phyloP scores from a whole-genome alignment of 2,113 vertebrate genomes.

The Cyanocitta stelleri region DNA sequence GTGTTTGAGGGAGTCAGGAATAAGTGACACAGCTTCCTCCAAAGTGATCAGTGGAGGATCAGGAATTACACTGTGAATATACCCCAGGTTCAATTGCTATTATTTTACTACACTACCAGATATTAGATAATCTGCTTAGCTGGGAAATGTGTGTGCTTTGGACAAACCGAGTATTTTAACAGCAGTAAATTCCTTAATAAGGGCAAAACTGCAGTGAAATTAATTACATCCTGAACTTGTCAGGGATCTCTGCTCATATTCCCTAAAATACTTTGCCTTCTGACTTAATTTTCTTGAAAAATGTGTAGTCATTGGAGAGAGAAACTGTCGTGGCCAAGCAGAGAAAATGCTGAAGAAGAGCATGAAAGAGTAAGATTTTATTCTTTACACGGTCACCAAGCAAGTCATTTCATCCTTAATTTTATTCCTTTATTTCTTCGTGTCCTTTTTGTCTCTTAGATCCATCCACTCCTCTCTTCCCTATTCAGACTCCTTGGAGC shows the following conservation, averaged over 20 bases:
- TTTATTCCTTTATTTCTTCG: neutral
- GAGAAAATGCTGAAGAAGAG: neutral
- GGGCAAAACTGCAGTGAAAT: neutral
- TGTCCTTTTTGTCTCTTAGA: neutral
- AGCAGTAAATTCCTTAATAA: neutral
- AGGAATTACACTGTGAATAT: neutral
- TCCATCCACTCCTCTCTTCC: neutral
- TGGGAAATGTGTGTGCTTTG: neutral
- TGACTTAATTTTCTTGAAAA: neutral
- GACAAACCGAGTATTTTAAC: neutral
- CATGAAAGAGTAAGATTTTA: neutral
- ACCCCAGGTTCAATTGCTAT: neutral
- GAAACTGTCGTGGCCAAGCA: neutral
- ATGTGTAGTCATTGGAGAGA: neutral
- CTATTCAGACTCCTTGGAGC: neutral
- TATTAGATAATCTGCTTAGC: neutral
- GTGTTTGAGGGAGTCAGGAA: neutral
- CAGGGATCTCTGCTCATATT: neutral
- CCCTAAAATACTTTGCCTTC: neutral
- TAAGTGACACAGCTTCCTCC: neutral
- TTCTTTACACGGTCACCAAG: neutral
- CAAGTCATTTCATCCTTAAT: neutral
- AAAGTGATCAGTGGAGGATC: neutral
- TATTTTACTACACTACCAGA: neutral
- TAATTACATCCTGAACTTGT: neutral